Conservation (phyloP, 1,140 invertebrate genomes). For the Panulirus ornatus region DNA sequence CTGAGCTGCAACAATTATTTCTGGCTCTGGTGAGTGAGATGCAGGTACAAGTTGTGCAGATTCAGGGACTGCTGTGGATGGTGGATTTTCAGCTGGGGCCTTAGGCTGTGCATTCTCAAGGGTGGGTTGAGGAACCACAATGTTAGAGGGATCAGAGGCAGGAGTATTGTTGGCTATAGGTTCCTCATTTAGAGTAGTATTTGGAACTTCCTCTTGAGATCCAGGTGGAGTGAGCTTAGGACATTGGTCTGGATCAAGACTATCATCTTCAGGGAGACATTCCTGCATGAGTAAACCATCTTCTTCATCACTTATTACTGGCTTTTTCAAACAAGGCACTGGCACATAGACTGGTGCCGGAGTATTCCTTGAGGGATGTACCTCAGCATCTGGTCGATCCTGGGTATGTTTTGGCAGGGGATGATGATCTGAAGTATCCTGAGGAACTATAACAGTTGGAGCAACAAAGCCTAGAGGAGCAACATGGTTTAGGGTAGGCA, state of each 20-base stretch:
- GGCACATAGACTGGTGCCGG: conserved; percentile 51
- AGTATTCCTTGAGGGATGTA: not conserved
- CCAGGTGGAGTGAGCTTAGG: not conserved
- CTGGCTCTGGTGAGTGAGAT: not conserved
- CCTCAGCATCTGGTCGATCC: conserved; percentile 13
- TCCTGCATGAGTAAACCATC: conserved; percentile 59
- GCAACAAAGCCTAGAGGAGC: conserved; percentile 40
- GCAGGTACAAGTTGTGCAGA: not conserved
- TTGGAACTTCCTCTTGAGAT: not conserved
- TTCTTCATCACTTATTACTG: conserved; percentile 58
- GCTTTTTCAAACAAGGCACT: conserved; percentile 32
- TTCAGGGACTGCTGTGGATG: not conserved
- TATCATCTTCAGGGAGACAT: conserved; percentile 45
- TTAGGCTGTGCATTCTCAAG: not conserved
- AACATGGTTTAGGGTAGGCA: not conserved
- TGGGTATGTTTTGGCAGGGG: conserved; percentile 12
- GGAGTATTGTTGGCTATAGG: not conserved
- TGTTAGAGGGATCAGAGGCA: not conserved
- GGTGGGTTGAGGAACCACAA: not conserved
- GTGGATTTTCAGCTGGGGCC: not conserved
- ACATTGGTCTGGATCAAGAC: conserved; percentile 17
- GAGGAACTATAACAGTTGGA: not conserved
- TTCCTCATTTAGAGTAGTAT: not conserved
- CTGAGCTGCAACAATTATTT: not conserved
- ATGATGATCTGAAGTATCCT: conserved; percentile 11